Percentiles rank a stretch among this genome's conserved stretches.
Conservation (phyloP, 2,797 vertebrate species). For the Urocyon cinereoargenteus region DNA sequence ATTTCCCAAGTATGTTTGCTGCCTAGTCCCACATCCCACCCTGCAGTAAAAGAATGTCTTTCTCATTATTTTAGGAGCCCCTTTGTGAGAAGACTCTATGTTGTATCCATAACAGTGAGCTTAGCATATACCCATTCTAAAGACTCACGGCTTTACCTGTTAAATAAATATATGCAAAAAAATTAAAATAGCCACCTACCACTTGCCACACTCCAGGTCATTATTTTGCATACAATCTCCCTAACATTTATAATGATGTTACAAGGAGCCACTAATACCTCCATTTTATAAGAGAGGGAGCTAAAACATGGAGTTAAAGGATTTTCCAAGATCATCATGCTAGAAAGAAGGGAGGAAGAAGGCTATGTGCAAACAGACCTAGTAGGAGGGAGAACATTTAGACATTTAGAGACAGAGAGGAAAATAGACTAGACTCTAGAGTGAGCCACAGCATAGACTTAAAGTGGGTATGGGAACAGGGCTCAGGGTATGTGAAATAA, state of each 20-base stretch:
- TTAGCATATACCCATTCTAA: not conserved
- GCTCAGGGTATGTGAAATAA: not conserved
- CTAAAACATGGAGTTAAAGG: not conserved
- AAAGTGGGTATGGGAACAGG: not conserved
- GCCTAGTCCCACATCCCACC: not conserved
- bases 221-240: not conserved
- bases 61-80: not conserved
- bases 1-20: not conserved
- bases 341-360: not conserved
- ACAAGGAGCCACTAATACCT: not conserved
- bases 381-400: not conserved
- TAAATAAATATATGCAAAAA: slow-evolving; percentile 6
- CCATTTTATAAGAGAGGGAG: not conserved
- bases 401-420: not conserved
- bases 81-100: not conserved
- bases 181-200: not conserved
- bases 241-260: not conserved
- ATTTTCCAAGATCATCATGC: not conserved
- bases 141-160: not conserved
- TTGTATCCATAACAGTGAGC: not conserved
- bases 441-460: not conserved
- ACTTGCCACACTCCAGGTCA: not conserved
- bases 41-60: not conserved
- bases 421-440: not conserved
- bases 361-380: not conserved